Evolutionary conservation across 35 echinoderm and acorn worm genomes (phyloP), one percentile per base, ranked within the genome.

Genomic region (Lytechinus variegatus): DNA sequence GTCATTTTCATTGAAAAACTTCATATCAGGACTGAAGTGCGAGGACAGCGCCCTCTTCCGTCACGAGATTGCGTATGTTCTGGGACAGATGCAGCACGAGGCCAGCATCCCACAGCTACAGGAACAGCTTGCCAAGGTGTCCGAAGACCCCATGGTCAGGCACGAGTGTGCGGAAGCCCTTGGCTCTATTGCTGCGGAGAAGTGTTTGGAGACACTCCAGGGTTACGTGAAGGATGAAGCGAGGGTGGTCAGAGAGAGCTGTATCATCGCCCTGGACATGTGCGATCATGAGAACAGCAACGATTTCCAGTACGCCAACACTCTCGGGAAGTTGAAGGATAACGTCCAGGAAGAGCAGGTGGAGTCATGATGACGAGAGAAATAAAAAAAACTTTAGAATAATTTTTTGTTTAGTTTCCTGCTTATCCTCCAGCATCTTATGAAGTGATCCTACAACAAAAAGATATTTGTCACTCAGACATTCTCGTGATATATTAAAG

Each of bases 131-230:
- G 54, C 60, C 24, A 95, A 95, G 86, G 27, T 88, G 51, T 79
- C 94, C 27, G 98, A 99, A 87, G 96, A 98, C 71, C 86, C 97
- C 24, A 99, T 99, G 98, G 98, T 99, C 1, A 86, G 98, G 87
- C 98, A 99, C 56, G 98, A 99, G 89, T 99, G 98, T 89, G 98
- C 98, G 21, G 98, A 99, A 87, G 98, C 98, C 54, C 87, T 99
- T 21, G 98, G 98, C 11, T 99, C 98, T 10, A 98, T 99, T 12
- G 98, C 98, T 0, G 95, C 96, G 24, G 92, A 96, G 28, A 95
- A 97, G 52, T 98, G 97, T 91, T 79, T 97, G 54, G 89, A 96
- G 27, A 96, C 94, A 27, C 94, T 99, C 21, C 91, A 97, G 52
- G 98, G 97, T 52, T 99, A 95, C 60, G 44, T 96, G 33, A 92